Evolutionary conservation across 2,888 invertebrate genomes (phyloP).

Genomic region (Polylopha cassiicola): DNA sequence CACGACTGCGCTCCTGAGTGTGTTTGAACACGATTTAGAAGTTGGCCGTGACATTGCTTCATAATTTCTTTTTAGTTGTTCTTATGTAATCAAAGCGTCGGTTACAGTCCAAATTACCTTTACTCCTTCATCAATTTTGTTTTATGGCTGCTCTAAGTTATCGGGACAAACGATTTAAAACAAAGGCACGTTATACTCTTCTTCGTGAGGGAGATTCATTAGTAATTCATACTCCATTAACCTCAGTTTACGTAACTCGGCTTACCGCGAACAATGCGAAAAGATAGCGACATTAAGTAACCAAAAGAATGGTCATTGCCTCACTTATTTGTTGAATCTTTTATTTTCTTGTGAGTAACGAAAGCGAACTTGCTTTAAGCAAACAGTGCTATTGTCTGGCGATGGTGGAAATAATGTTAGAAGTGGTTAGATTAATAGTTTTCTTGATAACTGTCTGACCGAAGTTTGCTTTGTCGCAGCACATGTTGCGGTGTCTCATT

Average conservation of each 20-base stretch:
- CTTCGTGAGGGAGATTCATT: constrained; percentile 23
- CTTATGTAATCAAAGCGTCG: constrained; percentile 36
- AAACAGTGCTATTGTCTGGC: constrained; percentile 43
- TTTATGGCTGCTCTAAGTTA: constrained; percentile 9
- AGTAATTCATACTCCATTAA: constrained; percentile 64
- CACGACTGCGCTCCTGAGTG: constrained; percentile 51
- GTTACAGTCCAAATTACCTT: constrained; percentile 17
- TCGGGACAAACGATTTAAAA: constrained; percentile 33
- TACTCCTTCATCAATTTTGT: constrained; percentile 17
- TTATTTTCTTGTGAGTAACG: constrained; percentile 56
- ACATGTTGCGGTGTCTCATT: no score
- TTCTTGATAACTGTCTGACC: constrained; percentile 10
- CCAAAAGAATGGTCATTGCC: constrained; percentile 68
- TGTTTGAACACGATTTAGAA: constrained; percentile 47
- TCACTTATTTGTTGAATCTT: constrained; percentile 60
- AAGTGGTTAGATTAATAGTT: constrained; percentile 2
- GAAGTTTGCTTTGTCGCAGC: background rate
- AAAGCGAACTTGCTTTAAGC: constrained; percentile 53
- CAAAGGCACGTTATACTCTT: constrained; percentile 44
- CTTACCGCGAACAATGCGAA: constrained; percentile 58
- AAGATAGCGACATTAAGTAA: constrained; percentile 63
- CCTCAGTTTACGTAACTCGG: constrained; percentile 61
- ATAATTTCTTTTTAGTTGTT: constrained; percentile 47
- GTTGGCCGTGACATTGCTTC: constrained; percentile 67
- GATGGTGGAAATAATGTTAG: constrained; percentile 23